Conservation (phyloP, 2,113 vertebrate species). For the Delphinus delphis region DNA sequence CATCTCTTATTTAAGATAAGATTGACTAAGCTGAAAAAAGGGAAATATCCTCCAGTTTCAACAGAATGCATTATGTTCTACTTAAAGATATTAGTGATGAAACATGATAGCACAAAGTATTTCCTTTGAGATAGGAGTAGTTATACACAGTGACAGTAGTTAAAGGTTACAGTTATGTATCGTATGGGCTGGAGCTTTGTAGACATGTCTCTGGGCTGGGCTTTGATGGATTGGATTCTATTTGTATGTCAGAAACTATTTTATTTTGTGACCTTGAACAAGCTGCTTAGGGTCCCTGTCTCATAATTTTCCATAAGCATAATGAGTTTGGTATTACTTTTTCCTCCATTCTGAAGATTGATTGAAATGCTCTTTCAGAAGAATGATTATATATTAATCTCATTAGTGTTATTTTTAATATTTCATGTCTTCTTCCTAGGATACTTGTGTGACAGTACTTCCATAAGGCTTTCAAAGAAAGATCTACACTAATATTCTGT, state of each 20-base stretch:
- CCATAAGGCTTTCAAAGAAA: conserved; percentile 31
- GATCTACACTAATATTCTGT: not conserved
- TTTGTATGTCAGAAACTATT: conserved; percentile 40
- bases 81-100: not conserved
- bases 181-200: not conserved
- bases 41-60: not conserved
- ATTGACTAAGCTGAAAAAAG: not conserved
- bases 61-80: not conserved
- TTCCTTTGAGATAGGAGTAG: not conserved
- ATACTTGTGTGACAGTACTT: conserved; percentile 29
- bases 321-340: conserved; percentile 44
- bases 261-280: conserved; percentile 66
- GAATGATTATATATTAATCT: conserved; percentile 48
- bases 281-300: conserved; percentile 44
- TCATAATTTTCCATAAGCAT: conserved; percentile 46
- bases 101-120: not conserved
- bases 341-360: conserved; percentile 30
- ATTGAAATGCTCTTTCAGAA: conserved; percentile 47
- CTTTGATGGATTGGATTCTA: not conserved
- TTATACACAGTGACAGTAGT: not conserved
- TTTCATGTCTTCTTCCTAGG: conserved; percentile 32
- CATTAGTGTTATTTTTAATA: conserved; percentile 61
- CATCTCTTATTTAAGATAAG: not conserved
- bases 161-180: not conserved
- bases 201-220: not conserved